Evolutionary conservation across 2,888 invertebrate species (phyloP), one percentile per base, ranked within the genome.

Genomic region (Polydrusus pterygomalis): DNA sequence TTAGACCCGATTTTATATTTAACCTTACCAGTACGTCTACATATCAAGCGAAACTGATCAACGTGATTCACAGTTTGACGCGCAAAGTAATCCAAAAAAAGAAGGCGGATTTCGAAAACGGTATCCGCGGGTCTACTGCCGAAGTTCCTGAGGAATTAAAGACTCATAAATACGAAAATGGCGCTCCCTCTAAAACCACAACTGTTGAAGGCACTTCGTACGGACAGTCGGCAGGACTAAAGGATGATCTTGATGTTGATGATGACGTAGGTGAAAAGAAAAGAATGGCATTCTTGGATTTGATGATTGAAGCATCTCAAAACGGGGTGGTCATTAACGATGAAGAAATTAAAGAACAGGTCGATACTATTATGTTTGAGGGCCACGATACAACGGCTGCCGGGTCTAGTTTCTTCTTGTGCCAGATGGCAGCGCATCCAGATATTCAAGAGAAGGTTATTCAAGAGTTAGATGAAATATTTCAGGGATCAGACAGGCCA

Each of bases 341-440:
- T 79, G 90, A 92, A 79, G 95, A 96, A 88, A 95, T 96, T 78
- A 95, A 94, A 86, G 95, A 96, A 85, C 95, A 96, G 89, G 95
- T 95, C 0, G 94, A 95, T 83, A 95, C 95, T 0, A 95, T 96
- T 73, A 96, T 96, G 95, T 95, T 95, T 85, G 94, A 97, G 91
- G 79, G 95, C 2, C 95, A 95, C 85, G 95, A 95, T 83, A 95
- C 95, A 8, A 95, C 95, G 0, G 93, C 95, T 10, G 95, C 97
- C 40, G 96, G 95, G 0, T 94, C 96, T 79, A 95, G 95, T 85
- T 97, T 97, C 90, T 93, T 95, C 76, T 89, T 96, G 7, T 94
- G 94, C 80, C 78, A 74, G 45, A 91, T 97, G 84, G 97, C 95
- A 5, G 90, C 93, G 54, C 92, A 97, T 84, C 94, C 93, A 49